A percentile compares a stretch with the other conserved stretches of the same genome.
Evolutionary conservation across 2,888 invertebrate genomes (phyloP).

Genomic region (Oasisia sp.): DNA sequence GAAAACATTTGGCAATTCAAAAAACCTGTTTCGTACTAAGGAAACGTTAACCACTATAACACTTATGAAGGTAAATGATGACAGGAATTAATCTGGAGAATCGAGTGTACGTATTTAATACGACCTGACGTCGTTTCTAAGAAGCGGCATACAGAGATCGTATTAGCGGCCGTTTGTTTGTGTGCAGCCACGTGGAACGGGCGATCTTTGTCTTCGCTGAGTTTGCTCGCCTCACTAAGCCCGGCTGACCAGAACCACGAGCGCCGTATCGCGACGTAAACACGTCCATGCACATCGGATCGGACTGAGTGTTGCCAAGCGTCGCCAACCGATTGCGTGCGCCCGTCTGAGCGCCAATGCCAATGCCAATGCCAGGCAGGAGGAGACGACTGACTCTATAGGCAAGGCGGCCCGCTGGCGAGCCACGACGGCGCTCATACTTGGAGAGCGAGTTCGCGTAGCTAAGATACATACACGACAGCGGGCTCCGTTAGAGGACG

Average conservation of each 20-base stretch:
- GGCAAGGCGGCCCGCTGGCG: background rate
- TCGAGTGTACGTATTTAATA: background rate
- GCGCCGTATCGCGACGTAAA: background rate
- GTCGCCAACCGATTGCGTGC: background rate
- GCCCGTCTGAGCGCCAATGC: no score
- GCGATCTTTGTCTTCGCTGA: background rate
- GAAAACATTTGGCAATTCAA: background rate
- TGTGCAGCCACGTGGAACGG: background rate
- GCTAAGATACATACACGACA: background rate
- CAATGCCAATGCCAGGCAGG: background rate
- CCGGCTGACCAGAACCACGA: background rate
- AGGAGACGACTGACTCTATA: background rate
- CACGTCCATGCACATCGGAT: constrained; percentile 1
- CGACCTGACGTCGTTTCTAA: background rate
- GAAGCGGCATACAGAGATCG: background rate
- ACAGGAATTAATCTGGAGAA: background rate
- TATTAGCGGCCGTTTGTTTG: background rate
- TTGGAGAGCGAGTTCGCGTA: background rate
- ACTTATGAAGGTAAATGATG: background rate
- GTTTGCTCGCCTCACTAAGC: background rate
- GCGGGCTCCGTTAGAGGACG: background rate
- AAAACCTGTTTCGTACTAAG: background rate
- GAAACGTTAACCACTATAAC: no score
- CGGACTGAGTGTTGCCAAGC: background rate
- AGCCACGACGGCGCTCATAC: background rate